A percentile compares a stretch with the other conserved stretches of the same genome.
Conservation (phyloP, 2,888 invertebrate species). For the Cyclophora albipunctata region DNA sequence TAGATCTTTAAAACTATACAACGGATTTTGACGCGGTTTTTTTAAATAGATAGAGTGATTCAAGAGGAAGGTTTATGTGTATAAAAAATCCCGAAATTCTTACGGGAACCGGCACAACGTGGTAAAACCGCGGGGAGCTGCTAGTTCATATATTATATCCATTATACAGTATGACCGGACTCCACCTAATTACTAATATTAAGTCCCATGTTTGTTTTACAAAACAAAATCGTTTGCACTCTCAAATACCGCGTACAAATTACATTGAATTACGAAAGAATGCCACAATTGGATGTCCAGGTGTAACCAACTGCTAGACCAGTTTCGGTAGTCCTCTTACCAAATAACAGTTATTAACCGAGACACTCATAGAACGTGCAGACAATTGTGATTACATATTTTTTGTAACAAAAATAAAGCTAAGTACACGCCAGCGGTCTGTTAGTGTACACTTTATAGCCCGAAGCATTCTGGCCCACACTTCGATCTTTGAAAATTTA, state of each 20-base stretch:
- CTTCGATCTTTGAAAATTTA: slow-evolving; percentile 1
- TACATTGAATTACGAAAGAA: no score
- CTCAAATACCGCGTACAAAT: no score
- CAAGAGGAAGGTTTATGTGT: no score
- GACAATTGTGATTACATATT: slow-evolving; percentile 32
- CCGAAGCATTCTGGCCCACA: slow-evolving; percentile 5
- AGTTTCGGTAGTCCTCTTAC: slow-evolving; percentile 32
- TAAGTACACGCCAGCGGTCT: slow-evolving; percentile 13
- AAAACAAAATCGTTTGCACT: neutral
- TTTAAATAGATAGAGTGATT: no score
- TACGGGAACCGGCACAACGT: no score
- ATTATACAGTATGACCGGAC: no score
- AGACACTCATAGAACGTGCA: slow-evolving; percentile 42
- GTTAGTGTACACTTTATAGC: neutral
- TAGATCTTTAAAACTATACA: no score
- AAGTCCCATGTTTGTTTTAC: neutral
- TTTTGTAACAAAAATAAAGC: slow-evolving; percentile 25
- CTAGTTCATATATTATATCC: no score
- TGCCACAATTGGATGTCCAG: slow-evolving; percentile 17
- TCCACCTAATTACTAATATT: no score
- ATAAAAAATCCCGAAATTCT: no score
- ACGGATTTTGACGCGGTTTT: no score
- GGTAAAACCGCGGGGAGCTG: no score
- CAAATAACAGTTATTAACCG: slow-evolving; percentile 48
- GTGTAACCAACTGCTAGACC: slow-evolving; percentile 27